Conservation (phyloP, 2,113 vertebrate species). For the Oncorhynchus nerka region DNA sequence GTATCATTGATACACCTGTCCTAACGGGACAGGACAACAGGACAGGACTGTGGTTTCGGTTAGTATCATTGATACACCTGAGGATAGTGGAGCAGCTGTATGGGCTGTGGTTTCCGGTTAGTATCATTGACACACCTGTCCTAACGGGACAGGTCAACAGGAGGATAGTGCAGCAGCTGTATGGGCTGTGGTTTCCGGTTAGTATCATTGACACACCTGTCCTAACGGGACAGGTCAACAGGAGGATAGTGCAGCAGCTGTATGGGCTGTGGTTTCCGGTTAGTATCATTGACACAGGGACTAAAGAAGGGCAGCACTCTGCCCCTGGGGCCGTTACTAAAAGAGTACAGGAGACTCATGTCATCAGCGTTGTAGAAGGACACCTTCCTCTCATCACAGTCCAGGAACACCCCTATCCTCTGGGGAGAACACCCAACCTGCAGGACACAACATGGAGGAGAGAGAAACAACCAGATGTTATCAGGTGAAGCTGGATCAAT, state of each 20-base stretch:
- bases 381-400: conserved; percentile 75
- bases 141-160: no score
- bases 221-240: conserved; percentile 24
- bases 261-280: conserved; percentile 72
- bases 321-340: conserved; percentile 63
- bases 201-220: conserved; percentile 5
- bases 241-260: conserved; percentile 73
- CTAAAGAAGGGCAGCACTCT: conserved; percentile 84
- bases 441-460: conserved; percentile 37
- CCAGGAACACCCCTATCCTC: conserved; percentile 78
- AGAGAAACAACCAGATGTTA: no score
- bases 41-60: conserved; percentile 63
- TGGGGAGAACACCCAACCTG: conserved; percentile 28
- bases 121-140: no score
- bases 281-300: conserved; percentile 75
- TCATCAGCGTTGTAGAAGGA: conserved; percentile 78
- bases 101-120: no score
- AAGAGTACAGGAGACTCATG: conserved; percentile 81
- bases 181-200: no score
- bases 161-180: no score
- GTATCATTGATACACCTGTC: conserved; percentile 6
- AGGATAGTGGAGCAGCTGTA: no score
- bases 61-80: conserved; percentile 10
- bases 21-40: conserved; percentile 27
- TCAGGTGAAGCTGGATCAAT: no score